Evolutionary conservation across 2,888 invertebrate species (phyloP).

Genomic region (Anodontia alba): DNA sequence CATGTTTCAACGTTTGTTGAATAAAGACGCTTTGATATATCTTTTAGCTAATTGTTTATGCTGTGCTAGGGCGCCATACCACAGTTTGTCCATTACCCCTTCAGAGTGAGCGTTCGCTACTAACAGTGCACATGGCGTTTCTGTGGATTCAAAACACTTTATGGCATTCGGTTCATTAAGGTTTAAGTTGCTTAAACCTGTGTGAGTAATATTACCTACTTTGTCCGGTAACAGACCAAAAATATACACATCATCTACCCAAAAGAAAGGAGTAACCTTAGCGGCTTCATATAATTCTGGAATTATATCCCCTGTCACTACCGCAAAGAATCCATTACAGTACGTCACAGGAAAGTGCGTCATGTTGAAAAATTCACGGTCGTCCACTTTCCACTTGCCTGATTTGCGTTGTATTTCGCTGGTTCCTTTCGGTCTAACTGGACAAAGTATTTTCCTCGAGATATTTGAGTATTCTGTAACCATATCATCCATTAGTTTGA

Average conservation of each 20-base stretch:
- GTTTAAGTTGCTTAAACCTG: conserved; percentile 92
- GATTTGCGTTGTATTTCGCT: conserved; percentile 68
- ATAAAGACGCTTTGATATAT: conserved; percentile 25
- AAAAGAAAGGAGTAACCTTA: conserved; percentile 81
- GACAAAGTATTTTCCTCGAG: conserved; percentile 68
- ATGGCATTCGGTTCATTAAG: conserved; percentile 87
- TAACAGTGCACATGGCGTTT: conserved; percentile 60
- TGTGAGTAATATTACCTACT: conserved; percentile 68
- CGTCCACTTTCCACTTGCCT: conserved; percentile 74
- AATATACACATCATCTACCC: conserved; percentile 83
- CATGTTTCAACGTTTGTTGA: neutral
- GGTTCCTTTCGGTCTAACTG: conserved; percentile 67
- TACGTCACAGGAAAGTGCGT: conserved; percentile 78
- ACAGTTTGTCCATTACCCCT: conserved; percentile 67
- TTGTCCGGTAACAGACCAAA: conserved; percentile 80
- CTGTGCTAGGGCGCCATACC: conserved; percentile 65
- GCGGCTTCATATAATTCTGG: conserved; percentile 76
- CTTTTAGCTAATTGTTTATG: conserved; percentile 51
- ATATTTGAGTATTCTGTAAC: conserved; percentile 62
- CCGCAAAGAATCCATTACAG: conserved; percentile 80
- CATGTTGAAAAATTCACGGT: conserved; percentile 72
- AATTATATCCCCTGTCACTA: conserved; percentile 76
- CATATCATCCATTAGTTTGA: conserved; percentile 65
- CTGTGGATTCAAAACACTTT: conserved; percentile 60
- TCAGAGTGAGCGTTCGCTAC: conserved; percentile 64